Conservation (phyloP, 2,113 vertebrate species). For the Steatornis caripensis region DNA sequence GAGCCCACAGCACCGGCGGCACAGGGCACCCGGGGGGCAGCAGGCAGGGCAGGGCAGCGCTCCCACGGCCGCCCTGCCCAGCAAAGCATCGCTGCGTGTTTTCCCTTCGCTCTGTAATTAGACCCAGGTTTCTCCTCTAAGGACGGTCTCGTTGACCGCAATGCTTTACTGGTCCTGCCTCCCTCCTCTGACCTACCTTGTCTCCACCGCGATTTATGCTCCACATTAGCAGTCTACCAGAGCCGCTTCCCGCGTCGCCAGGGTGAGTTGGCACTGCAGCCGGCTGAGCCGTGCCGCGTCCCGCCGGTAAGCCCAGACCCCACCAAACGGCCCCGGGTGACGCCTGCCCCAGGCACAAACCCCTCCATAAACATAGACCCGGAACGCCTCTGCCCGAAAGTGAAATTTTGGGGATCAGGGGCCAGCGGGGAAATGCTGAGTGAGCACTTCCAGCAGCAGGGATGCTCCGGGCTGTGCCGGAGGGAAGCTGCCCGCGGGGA, state of each 20-base stretch:
- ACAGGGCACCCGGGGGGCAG: no score
- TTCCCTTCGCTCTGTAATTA: constrained; percentile 15
- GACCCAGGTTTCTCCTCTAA: constrained; percentile 56
- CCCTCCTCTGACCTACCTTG: constrained; percentile 77
- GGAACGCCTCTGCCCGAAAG: not conserved
- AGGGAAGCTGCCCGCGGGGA: not conserved
- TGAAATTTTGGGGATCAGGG: fast-evolving
- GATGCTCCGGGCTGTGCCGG: fast-evolving
- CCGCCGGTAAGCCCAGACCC: not conserved
- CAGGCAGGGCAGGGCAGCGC: not conserved
- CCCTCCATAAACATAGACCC: fast-evolving
- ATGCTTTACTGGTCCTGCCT: constrained; percentile 76
- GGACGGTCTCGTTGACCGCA: constrained; percentile 60
- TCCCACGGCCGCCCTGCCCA: not conserved
- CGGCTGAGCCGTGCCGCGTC: not conserved
- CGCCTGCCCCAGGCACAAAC: not conserved
- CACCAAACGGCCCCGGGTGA: fast-evolving
- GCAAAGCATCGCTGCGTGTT: not conserved
- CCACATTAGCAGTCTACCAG: constrained; percentile 8
- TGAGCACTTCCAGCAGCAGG: fast-evolving
- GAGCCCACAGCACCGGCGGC: fast-evolving
- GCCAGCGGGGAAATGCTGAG: not conserved
- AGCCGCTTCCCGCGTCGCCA: not conserved
- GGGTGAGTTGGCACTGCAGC: not conserved
- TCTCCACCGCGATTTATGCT: constrained; percentile 71